Evolutionary conservation across 1,140 invertebrate species (phyloP).

Genomic region (Bombus superbus): DNA sequence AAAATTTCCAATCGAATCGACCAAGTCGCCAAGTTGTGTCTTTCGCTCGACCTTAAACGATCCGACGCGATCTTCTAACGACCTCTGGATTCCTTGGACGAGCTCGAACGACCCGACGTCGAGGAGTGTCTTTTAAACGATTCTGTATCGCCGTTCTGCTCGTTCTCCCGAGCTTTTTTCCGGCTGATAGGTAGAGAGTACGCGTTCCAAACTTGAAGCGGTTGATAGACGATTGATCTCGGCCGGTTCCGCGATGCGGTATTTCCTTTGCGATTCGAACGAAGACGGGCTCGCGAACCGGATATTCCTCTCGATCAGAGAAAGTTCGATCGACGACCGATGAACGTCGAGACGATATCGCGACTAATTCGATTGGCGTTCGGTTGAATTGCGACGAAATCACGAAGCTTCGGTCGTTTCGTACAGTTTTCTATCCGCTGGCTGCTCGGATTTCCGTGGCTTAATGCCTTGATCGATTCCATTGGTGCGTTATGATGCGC

Average conservation of each 20-base stretch:
- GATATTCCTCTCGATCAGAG: not conserved
- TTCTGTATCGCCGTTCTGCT: not conserved
- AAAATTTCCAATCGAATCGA: not conserved
- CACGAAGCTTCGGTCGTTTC: not conserved
- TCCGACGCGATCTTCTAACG: not conserved
- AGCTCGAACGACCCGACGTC: not conserved
- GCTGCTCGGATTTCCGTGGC: not conserved
- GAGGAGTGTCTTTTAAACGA: not conserved
- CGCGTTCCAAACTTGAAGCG: not conserved
- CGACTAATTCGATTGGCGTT: not conserved
- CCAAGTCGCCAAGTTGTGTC: not conserved
- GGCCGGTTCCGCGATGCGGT: not conserved
- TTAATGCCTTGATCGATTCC: conserved; percentile 26
- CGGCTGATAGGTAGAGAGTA: not conserved
- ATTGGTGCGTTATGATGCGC: not conserved
- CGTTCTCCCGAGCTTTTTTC: too few relatives aligned
- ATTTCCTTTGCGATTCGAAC: not conserved
- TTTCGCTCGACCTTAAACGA: too few relatives aligned
- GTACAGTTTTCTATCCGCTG: not conserved
- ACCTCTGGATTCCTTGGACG: not conserved
- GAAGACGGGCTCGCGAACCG: not conserved
- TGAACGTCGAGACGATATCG: not conserved
- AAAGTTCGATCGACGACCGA: not conserved
- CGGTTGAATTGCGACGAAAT: not conserved
- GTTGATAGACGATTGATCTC: not conserved